These are phyloP conservation scores for Sus cebifrons DNA, from an alignment of 2,797 vertebrate species.

Conservation along the genomic window DNA sequence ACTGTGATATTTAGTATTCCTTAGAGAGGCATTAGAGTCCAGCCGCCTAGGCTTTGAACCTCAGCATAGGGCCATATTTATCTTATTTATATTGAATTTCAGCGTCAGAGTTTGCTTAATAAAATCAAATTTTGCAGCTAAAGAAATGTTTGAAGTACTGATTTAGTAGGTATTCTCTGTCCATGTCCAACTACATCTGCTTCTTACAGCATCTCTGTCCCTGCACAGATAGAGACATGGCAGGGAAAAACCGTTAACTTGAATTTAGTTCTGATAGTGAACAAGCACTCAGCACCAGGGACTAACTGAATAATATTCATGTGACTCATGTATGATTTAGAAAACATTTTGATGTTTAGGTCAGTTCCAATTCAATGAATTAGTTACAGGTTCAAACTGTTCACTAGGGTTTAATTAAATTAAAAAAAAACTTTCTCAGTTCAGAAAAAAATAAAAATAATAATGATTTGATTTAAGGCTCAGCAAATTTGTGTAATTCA, in stretches of 20 bases:
- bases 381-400: constrained; percentile 46
- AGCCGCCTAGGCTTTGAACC: neutral
- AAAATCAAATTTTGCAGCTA: neutral
- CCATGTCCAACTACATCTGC: neutral
- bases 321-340: constrained; percentile 47
- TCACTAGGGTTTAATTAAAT: constrained; percentile 3
- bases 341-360: constrained; percentile 64
- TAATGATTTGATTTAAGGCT: constrained; percentile 45
- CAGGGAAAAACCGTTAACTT: neutral
- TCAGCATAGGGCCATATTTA: neutral
- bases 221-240: neutral
- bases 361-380: constrained; percentile 49
- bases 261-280: constrained; percentile 25
- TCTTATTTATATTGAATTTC: neutral
- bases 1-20: neutral
- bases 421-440: constrained; percentile 23
- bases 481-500: neutral
- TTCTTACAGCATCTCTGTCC: neutral
- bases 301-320: neutral
- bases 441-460: constrained; percentile 64
- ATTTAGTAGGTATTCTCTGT: neutral
- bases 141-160: neutral
- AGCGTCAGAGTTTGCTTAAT: neutral
- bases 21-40: neutral
- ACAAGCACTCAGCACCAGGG: neutral